Percentiles rank a stretch among this genome's conserved stretches.
Evolutionary conservation across 2,888 invertebrate genomes (phyloP).

Genomic region (Aspidiotus destructor): DNA sequence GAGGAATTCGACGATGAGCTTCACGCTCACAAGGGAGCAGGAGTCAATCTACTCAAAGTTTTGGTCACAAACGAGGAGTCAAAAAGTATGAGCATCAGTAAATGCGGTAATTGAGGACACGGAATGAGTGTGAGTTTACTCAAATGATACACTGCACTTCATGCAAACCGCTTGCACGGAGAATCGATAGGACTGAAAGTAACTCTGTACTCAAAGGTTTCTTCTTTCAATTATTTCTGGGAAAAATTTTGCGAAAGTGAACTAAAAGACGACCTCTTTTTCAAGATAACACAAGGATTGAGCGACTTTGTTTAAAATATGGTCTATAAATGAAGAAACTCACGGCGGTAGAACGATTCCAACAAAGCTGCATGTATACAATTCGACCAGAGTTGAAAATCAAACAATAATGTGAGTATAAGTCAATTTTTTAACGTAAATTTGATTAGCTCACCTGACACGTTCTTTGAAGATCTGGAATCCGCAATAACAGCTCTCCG

Average conservation of each 20-base stretch:
- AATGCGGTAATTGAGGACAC: too few species aligned
- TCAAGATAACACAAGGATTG: background rate
- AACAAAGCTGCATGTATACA: constrained; percentile 21
- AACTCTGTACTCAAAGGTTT: background rate
- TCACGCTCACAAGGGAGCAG: too few species aligned
- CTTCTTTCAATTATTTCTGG: background rate
- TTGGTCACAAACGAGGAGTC: too few species aligned
- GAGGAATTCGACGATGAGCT: too few species aligned
- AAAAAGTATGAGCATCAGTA: too few species aligned
- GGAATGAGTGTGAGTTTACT: too few species aligned
- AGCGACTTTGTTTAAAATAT: background rate
- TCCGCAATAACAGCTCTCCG: constrained; percentile 80
- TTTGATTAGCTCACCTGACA: constrained; percentile 59
- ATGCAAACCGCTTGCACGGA: too few species aligned
- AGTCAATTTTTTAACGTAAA: background rate
- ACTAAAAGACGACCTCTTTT: background rate
- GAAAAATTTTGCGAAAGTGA: background rate
- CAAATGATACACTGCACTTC: too few species aligned
- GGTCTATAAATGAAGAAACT: background rate
- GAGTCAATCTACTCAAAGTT: too few species aligned
- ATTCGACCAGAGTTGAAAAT: background rate
- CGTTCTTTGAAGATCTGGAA: constrained; percentile 89
- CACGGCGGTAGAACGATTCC: constrained; percentile 21
- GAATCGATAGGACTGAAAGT: background rate
- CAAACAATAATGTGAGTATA: constrained; percentile 6